phyloP scores from a whole-genome alignment of 2,797 vertebrate species.

The Microctenopoma steveboyesi region DNA sequence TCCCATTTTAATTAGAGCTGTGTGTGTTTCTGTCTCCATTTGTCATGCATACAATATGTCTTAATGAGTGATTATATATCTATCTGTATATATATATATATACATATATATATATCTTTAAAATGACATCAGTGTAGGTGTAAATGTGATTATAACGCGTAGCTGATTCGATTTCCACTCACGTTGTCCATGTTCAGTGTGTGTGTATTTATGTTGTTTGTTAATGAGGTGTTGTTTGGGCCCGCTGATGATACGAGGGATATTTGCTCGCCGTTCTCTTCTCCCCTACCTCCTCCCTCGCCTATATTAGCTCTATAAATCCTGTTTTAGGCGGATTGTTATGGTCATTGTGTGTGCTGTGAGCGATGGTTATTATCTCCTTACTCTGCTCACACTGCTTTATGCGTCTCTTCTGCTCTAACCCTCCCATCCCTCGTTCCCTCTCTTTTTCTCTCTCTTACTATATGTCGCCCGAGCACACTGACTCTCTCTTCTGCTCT shows the following conservation, averaged over 20 bases:
- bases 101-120: not conserved
- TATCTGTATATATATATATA: not conserved
- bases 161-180: slow-evolving; percentile 10
- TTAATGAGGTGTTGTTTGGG: slow-evolving; percentile 60
- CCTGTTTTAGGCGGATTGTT: slow-evolving; percentile 81
- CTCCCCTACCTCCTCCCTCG: slow-evolving; percentile 55
- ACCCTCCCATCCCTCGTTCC: slow-evolving; percentile 23
- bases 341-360: slow-evolving; percentile 85
- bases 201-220: slow-evolving; percentile 40
- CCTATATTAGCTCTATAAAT: slow-evolving; percentile 85
- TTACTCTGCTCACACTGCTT: slow-evolving; percentile 76
- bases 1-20: not conserved
- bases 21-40: not conserved
- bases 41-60: not conserved
- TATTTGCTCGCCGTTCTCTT: slow-evolving; percentile 51
- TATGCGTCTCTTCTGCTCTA: slow-evolving; percentile 76
- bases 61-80: not conserved
- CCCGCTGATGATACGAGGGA: slow-evolving; percentile 49
- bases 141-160: slow-evolving; percentile 12
- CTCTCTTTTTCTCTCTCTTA: slow-evolving; percentile 37
- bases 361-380: slow-evolving; percentile 85
- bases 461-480: slow-evolving; percentile 26
- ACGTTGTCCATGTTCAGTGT: slow-evolving; percentile 5
- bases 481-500: slow-evolving; percentile 29
- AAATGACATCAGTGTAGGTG: not conserved